A percentile compares a stretch with the other conserved stretches of the same genome.
Evolutionary conservation across 2,113 vertebrate species (phyloP).

Genomic region (Psephotus haematonotus): DNA sequence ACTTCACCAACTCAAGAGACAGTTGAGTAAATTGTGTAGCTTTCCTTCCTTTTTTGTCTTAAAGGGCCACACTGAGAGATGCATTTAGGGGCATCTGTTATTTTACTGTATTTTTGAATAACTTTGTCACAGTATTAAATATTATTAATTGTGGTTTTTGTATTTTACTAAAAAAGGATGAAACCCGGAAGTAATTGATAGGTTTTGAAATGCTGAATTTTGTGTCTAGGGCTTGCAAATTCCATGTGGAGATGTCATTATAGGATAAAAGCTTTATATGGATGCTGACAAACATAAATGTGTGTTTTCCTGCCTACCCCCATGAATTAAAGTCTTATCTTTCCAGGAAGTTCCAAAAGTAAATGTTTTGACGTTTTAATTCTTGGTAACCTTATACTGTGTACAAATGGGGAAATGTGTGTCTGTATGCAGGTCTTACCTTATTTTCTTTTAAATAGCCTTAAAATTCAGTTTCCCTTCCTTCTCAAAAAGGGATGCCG

Average conservation of each 20-base stretch:
- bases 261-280: not conserved
- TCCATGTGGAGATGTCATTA: not conserved
- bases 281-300: not conserved
- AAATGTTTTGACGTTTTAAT: not conserved
- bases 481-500: not conserved
- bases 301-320: not conserved
- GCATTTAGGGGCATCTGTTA: not conserved
- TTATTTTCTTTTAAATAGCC: not conserved
- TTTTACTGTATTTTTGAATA: not conserved
- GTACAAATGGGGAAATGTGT: not conserved
- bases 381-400: not conserved
- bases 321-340: not conserved
- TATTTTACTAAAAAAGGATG: not conserved
- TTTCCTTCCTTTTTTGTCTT: not conserved
- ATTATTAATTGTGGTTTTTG: not conserved
- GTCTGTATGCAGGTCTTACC: not conserved
- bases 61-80: not conserved
- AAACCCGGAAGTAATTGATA: not conserved
- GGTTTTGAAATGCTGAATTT: not conserved
- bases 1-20: not conserved
- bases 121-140: not conserved
- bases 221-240: not conserved
- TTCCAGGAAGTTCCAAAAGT: not conserved
- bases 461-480: not conserved
- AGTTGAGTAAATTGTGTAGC: not conserved